These are phyloP conservation scores for Stegophylla sp. DNA, from an alignment of 2,888 invertebrate genomes.

Conservation along the genomic window DNA sequence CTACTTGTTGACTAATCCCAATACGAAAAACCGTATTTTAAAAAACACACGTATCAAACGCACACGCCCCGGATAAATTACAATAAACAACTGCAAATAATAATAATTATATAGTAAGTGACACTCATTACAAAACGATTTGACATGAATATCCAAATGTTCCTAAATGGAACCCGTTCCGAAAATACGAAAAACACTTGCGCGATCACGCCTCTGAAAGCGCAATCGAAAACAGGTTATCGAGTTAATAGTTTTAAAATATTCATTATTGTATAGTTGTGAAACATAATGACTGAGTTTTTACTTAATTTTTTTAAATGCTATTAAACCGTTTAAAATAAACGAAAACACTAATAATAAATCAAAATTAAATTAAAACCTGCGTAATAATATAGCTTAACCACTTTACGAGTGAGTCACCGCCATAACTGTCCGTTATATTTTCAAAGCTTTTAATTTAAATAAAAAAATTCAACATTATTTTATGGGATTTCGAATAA, in stretches of 20 bases:
- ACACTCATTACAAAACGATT: conserved; percentile 6
- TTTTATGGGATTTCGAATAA: too few relatives aligned
- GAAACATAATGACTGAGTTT: too few relatives aligned
- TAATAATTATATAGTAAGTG: not conserved
- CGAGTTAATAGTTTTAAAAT: not conserved
- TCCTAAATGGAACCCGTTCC: not conserved
- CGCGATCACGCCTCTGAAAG: not conserved
- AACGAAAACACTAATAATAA: too few relatives aligned
- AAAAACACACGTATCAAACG: conserved; percentile 10
- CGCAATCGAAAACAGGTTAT: not conserved
- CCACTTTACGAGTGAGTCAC: too few relatives aligned
- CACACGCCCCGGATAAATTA: conserved; percentile 7
- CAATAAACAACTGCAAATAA: conserved; percentile 17
- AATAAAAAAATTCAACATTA: too few relatives aligned
- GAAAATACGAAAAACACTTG: not conserved
- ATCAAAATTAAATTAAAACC: too few relatives aligned
- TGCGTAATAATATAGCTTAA: too few relatives aligned
- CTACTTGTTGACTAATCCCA: not conserved
- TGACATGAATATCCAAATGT: not conserved
- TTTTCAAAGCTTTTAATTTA: too few relatives aligned
- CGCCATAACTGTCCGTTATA: too few relatives aligned
- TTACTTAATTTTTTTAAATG: too few relatives aligned
- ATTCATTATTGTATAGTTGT: too few relatives aligned
- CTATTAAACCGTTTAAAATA: too few relatives aligned
- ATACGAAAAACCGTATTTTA: not conserved